These are phyloP conservation scores for Syrista parreyssii DNA, from an alignment of 2,888 invertebrate genomes.

Conservation along the genomic window DNA sequence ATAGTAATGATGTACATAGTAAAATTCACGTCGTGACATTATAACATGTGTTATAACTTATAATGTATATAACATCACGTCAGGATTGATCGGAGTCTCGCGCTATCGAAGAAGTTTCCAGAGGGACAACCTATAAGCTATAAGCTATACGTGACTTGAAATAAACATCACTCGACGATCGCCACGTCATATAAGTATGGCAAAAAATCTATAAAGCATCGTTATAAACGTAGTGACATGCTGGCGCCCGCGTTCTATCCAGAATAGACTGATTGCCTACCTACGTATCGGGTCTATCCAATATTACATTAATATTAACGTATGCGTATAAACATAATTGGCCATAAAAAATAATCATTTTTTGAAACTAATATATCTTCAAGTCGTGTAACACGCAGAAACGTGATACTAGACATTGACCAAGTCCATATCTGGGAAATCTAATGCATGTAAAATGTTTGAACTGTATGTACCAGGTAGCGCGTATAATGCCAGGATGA, in stretches of 20 bases:
- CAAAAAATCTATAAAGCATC: constrained; percentile 60
- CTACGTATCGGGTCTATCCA: neutral
- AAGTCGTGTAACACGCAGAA: neutral
- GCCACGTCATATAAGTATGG: constrained; percentile 59
- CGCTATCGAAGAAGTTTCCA: neutral
- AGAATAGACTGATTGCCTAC: neutral
- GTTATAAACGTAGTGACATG: constrained; percentile 53
- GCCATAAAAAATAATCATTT: neutral
- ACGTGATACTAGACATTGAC: neutral
- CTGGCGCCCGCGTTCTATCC: constrained; percentile 47
- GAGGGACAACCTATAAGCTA: constrained; percentile 38
- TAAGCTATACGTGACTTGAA: constrained; percentile 39
- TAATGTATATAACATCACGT: neutral
- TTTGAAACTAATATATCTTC: neutral
- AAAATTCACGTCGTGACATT: neutral
- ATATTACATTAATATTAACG: neutral
- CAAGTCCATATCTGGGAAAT: neutral
- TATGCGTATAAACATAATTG: neutral
- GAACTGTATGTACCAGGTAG: neutral
- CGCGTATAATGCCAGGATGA: constrained; percentile 2
- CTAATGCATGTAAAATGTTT: neutral
- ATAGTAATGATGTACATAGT: neutral
- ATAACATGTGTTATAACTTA: neutral
- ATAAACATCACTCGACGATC: constrained; percentile 59
- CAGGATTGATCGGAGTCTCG: neutral